phyloP scores from a whole-genome alignment of 2,888 invertebrate species.

The Idaea straminata region DNA sequence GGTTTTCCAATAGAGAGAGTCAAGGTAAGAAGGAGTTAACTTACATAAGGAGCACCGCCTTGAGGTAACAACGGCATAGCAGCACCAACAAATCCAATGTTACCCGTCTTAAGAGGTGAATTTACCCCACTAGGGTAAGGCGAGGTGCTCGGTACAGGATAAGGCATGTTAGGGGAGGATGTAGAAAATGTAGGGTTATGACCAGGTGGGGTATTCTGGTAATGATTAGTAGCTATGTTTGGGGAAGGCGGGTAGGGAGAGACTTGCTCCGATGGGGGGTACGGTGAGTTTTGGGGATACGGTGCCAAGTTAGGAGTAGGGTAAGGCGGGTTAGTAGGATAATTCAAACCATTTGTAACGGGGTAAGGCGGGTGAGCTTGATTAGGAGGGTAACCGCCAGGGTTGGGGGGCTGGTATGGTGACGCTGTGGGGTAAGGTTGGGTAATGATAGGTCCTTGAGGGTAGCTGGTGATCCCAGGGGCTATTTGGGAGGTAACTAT shows the following conservation, averaged over 20 bases:
- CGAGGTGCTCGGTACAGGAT: no score
- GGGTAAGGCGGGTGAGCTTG: background rate
- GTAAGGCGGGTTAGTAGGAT: constrained; percentile 9
- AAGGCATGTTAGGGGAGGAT: background rate
- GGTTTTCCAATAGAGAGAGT: no score
- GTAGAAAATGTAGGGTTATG: background rate
- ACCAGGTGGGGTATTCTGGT: background rate
- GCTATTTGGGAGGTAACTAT: constrained; percentile 24
- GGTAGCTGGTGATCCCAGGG: constrained; percentile 28
- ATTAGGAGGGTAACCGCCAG: background rate
- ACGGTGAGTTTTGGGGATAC: constrained; percentile 13
- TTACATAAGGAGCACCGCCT: constrained; percentile 43
- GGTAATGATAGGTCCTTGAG: constrained; percentile 34
- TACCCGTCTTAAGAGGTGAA: constrained; percentile 38
- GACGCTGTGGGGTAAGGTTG: constrained; percentile 17
- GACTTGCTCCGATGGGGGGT: background rate
- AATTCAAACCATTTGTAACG: background rate
- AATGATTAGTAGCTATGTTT: background rate
- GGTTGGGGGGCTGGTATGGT: constrained; percentile 19
- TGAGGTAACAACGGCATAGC: constrained; percentile 42
- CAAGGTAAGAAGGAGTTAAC: no score
- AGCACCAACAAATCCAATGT: constrained; percentile 37
- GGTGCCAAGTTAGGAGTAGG: constrained; percentile 20
- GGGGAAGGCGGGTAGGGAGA: background rate
- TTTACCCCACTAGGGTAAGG: constrained; percentile 5